Evolutionary conservation across 1,140 invertebrate genomes (phyloP).

Genomic region (Apocrypta bakeri): DNA sequence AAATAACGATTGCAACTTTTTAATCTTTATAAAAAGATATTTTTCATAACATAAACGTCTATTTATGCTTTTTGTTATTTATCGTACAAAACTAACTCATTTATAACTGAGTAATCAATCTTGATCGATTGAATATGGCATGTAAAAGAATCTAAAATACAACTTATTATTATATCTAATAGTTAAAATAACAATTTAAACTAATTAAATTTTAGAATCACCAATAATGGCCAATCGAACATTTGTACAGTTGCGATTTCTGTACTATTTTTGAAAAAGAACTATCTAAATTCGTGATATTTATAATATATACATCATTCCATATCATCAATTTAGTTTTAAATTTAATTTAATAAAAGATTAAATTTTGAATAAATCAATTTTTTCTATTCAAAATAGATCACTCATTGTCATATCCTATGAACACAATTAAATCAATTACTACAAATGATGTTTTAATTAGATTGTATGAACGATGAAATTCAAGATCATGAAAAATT

Average conservation of each 20-base stretch:
- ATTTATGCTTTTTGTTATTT: neutral
- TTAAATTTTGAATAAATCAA: neutral
- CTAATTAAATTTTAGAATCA: neutral
- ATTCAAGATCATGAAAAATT: no score
- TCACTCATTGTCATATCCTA: no score
- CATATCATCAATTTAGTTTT: neutral
- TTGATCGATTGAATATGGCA: constrained; percentile 1
- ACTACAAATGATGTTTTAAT: no score
- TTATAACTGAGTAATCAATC: neutral
- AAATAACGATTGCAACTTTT: neutral
- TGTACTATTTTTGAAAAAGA: no score
- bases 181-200: neutral
- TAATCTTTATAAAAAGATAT: neutral
- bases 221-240: neutral
- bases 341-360: neutral
- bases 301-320: neutral
- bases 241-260: constrained; percentile 19
- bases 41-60: neutral
- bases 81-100: constrained; percentile 22
- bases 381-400: neutral
- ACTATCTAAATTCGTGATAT: neutral
- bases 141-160: constrained; percentile 20
- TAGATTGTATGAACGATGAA: no score
- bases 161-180: constrained; percentile 20
- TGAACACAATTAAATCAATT: no score